Evolutionary conservation across 2,113 vertebrate genomes (phyloP), one percentile per base, ranked within the genome.

Genomic region (Caranx melampygus): DNA sequence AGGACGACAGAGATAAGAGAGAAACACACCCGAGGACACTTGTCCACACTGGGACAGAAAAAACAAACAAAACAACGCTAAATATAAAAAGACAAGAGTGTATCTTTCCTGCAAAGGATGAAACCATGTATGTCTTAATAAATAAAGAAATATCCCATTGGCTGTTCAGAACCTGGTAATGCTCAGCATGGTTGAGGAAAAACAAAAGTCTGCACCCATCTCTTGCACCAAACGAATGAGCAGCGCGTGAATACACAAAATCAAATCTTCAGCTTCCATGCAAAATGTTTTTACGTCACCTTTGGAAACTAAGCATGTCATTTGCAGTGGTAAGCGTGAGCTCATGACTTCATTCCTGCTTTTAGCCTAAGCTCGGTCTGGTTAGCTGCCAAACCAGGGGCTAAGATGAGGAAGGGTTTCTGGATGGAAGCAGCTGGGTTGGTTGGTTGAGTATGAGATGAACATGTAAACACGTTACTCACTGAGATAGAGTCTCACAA

Each of bases 401-500:
- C 75, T 87, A 64, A 26, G 69, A 96, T 96, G 96, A 96, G 89
- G 91, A 91, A 80, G 72, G 94, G 92, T 88, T 89, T 89, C 93
- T 94, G 89, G 89, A 92, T 94, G 96, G 92, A 92, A 81, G 90
- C 91, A 94, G 93, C 88, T 89, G 87, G 91, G 92, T 92, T 91
- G 92, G 76, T 86, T 82, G 88, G 65, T 75, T 81, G 93, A 89
- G 92, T 87, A 94, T 95, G 96, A 93, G 90, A 97, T 97, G 98
- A 94, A 97, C 95, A 94, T 93, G 95, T 94, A 96, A 95, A 96
- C 89, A 93, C 87, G 95, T 94, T 93, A 99, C 98, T 99, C 98
- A 98, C 98, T 97, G 96, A 92, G 93, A 93, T 94, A 96, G 96
- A 95, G 96, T 95, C 96, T 93, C 95, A 96, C 96, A 96, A 95